A percentile compares a stretch with the other conserved stretches of the same genome.
These are phyloP conservation scores for Tiliacea aurago DNA, from an alignment of 2,888 invertebrate species.

Conservation along the genomic window DNA sequence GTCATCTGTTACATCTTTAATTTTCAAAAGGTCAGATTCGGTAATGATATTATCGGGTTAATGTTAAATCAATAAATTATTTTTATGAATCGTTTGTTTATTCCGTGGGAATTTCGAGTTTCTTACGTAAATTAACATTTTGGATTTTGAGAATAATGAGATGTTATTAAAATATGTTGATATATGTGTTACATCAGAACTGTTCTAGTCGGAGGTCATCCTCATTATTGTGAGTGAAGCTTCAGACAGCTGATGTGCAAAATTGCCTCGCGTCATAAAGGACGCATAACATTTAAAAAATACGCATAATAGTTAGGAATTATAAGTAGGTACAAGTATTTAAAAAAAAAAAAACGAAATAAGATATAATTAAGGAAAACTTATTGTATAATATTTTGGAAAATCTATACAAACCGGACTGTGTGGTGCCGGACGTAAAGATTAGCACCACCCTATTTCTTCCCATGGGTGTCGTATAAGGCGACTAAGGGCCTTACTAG, in stretches of 20 bases:
- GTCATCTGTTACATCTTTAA: slow-evolving; percentile 19
- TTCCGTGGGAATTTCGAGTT: slow-evolving; percentile 16
- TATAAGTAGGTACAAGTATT: background rate
- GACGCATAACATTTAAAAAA: background rate
- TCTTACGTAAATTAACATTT: slow-evolving; percentile 3
- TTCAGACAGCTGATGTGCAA: background rate
- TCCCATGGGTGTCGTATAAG: too few species aligned
- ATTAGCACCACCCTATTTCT: too few species aligned
- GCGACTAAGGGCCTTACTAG: too few species aligned
- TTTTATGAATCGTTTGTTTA: slow-evolving; percentile 17
- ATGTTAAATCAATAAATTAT: slow-evolving; percentile 16
- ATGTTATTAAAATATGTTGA: slow-evolving; percentile 17
- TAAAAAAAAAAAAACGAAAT: too few species aligned
- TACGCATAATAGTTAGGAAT: background rate
- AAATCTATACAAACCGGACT: too few species aligned
- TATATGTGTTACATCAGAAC: slow-evolving; percentile 12
- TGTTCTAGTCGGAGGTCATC: background rate
- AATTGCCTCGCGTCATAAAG: background rate
- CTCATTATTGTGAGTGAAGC: background rate
- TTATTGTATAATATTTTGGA: too few species aligned
- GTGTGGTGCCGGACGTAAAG: too few species aligned
- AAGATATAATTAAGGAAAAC: too few species aligned
- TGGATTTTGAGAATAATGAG: slow-evolving; percentile 8
- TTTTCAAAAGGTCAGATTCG: slow-evolving; percentile 33
- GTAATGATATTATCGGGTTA: background rate